phyloP scores from a whole-genome alignment of 2,888 invertebrate species.

The Argyresthia albistria region DNA sequence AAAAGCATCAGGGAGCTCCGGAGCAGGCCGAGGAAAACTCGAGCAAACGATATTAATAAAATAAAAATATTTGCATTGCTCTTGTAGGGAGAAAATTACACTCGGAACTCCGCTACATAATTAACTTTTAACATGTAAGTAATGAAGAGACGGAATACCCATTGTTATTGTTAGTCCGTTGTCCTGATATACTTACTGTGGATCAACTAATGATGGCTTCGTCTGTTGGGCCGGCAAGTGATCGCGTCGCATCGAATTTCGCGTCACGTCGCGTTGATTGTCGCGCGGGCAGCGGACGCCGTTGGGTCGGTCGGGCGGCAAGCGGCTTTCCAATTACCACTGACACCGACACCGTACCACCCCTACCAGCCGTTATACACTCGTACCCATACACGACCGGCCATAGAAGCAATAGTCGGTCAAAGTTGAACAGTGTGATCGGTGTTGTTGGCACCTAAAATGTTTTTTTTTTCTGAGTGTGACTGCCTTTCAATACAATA shows the following conservation, averaged over 20 bases:
- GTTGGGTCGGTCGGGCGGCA: slow-evolving; percentile 11
- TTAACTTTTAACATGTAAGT: too few species aligned
- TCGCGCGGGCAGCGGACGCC: slow-evolving; percentile 52
- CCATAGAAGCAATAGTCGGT: too few species aligned
- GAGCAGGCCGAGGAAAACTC: slow-evolving; percentile 8
- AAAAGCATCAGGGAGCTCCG: neutral
- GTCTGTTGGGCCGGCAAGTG: neutral
- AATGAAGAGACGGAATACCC: too few species aligned
- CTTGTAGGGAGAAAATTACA: slow-evolving; percentile 23
- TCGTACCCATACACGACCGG: too few species aligned
- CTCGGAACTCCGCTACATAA: slow-evolving; percentile 3
- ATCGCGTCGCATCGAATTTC: slow-evolving; percentile 57
- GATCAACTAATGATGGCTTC: neutral
- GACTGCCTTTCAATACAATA: too few species aligned
- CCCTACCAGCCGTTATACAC: neutral
- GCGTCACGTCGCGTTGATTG: slow-evolving; percentile 68
- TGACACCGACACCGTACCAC: slow-evolving; percentile 48
- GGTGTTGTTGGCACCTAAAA: too few species aligned
- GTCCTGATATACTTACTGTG: neutral
- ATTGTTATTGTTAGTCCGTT: too few species aligned
- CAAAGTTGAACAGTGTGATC: too few species aligned
- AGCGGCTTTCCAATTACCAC: slow-evolving; percentile 57
- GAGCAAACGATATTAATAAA: slow-evolving; percentile 27
- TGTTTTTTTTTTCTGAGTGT: too few species aligned
- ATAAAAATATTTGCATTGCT: slow-evolving; percentile 28